These are phyloP conservation scores for Tiliqua scincoides DNA, from an alignment of 2,113 vertebrate genomes.

Conservation along the genomic window DNA sequence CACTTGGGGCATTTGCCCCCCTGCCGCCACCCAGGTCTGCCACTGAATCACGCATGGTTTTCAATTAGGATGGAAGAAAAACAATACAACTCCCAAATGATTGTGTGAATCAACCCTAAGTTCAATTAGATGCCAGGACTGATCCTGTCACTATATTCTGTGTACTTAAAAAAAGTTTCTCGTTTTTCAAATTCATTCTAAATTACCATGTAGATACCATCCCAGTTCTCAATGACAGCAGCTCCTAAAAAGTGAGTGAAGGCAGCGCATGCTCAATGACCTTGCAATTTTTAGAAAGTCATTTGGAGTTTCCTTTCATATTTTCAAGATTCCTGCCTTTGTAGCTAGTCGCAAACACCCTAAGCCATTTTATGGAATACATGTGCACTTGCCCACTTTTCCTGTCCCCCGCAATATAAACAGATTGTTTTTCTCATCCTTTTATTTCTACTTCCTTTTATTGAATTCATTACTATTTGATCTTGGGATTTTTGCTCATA, in stretches of 20 bases:
- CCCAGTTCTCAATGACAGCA: neutral
- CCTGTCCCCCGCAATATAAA: neutral
- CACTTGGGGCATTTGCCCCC: too few relatives aligned
- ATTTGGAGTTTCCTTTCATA: slow-evolving; percentile 3
- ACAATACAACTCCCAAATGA: neutral
- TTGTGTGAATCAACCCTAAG: neutral
- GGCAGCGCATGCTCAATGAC: neutral
- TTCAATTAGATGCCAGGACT: neutral
- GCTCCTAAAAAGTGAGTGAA: slow-evolving; percentile 2
- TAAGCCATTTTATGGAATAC: slow-evolving; percentile 1
- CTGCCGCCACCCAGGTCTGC: too few relatives aligned
- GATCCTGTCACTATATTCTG: slow-evolving; percentile 5
- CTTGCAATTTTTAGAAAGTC: slow-evolving; percentile 26
- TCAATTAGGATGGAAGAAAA: neutral
- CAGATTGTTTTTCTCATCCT: neutral
- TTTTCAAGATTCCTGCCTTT: neutral
- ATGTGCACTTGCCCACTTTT: slow-evolving; percentile 4
- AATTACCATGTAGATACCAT: slow-evolving; percentile 5
- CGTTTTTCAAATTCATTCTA: slow-evolving; percentile 28
- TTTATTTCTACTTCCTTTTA: slow-evolving; percentile 1
- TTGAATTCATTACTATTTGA: slow-evolving; percentile 19
- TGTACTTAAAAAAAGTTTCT: slow-evolving; percentile 1
- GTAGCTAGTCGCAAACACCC: slow-evolving; percentile 20
- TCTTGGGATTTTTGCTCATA: slow-evolving; percentile 49
- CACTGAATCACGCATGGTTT: neutral